Conservation (phyloP, 2,797 vertebrate species). For the Potorous gilbertii region DNA sequence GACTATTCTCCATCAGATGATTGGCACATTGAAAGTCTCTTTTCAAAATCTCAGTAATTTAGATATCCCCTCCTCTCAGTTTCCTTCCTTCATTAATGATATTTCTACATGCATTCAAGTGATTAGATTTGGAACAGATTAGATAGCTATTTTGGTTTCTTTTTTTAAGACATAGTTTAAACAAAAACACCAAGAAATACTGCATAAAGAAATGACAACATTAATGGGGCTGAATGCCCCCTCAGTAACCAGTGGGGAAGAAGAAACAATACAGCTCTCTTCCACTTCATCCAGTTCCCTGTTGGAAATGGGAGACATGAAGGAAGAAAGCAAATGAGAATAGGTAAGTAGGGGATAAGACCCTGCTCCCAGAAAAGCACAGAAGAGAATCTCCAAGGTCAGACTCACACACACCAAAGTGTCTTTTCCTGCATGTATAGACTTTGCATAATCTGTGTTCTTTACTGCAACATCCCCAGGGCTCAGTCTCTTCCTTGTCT, state of each 20-base stretch:
- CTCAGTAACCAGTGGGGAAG: not conserved
- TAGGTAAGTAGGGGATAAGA: not conserved
- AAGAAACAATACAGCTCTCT: not conserved
- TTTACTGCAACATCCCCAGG: not conserved
- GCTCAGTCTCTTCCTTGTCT: not conserved
- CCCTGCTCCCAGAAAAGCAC: not conserved
- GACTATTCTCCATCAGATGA: not conserved
- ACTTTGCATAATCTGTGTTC: not conserved
- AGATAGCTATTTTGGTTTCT: not conserved
- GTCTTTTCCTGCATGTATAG: not conserved
- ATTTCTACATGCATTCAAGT: not conserved
- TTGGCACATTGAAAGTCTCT: not conserved
- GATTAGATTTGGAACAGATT: not conserved
- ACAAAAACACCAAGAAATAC: not conserved
- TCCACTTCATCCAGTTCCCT: not conserved
- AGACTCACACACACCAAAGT: not conserved
- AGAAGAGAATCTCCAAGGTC: not conserved
- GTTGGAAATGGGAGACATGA: not conserved
- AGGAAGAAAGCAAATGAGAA: not conserved
- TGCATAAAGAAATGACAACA: not conserved
- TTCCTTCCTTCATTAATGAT: not conserved
- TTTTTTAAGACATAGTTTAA: not conserved
- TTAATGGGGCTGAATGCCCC: not conserved
- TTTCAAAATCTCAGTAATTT: not conserved
- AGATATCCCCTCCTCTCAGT: not conserved